Evolutionary conservation across 2,797 vertebrate genomes (phyloP).

Genomic region (Oryzias sinensis): DNA sequence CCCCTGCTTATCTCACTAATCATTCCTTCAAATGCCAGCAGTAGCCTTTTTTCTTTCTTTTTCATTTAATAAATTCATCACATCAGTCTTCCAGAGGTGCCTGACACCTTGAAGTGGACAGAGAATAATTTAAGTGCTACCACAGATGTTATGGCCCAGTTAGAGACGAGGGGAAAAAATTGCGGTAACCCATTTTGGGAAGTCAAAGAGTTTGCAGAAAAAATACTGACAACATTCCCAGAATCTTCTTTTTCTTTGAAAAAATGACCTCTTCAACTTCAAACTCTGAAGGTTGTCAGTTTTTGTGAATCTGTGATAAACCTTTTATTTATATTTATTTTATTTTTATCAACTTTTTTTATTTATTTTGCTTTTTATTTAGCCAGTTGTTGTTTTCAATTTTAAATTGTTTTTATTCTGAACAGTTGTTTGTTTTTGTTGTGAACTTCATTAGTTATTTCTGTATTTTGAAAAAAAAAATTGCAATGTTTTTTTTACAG

Average conservation of each 20-base stretch:
- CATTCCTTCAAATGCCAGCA: constrained; percentile 71
- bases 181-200: constrained; percentile 27
- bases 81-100: constrained; percentile 65
- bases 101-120: constrained; percentile 55
- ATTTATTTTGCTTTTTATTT: too few species aligned
- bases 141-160: constrained; percentile 34
- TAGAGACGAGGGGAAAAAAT: constrained; percentile 35
- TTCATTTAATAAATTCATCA: constrained; percentile 68
- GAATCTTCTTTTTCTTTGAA: constrained; percentile 15
- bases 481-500: too few species aligned
- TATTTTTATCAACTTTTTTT: too few species aligned
- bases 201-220: constrained; percentile 33
- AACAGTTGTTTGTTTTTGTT: too few species aligned
- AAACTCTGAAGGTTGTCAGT: constrained; percentile 25
- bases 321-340: too few species aligned
- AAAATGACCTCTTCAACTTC: constrained; percentile 25
- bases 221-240: constrained; percentile 20
- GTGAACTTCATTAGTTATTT: too few species aligned
- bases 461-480: too few species aligned
- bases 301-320: constrained; percentile 14
- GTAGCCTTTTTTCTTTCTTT: constrained; percentile 34
- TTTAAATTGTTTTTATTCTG: too few species aligned
- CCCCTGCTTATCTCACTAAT: constrained; percentile 77
- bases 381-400: too few species aligned
- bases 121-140: constrained; percentile 61